Conservation (phyloP, 2,113 vertebrate species). For the Ginglymostoma cirratum region DNA sequence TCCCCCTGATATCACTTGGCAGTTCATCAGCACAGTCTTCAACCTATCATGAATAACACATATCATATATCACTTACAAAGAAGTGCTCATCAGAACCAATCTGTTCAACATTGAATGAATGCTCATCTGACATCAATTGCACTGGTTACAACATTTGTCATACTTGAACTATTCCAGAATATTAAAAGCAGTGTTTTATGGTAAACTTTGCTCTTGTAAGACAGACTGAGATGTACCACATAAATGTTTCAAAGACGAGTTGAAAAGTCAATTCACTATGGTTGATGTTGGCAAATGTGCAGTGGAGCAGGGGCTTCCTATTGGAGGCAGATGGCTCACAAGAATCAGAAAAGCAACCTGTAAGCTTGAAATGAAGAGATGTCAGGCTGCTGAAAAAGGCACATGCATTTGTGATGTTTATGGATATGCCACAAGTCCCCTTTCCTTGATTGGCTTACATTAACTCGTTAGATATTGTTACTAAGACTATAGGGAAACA, state of each 20-base stretch:
- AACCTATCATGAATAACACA: neutral
- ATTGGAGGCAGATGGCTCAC: neutral
- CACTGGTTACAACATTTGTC: no score
- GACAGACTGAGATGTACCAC: neutral
- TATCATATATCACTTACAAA: neutral
- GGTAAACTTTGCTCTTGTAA: neutral
- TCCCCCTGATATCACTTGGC: no score
- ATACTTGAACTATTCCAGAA: neutral
- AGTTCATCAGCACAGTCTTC: neutral
- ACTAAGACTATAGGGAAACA: no score
- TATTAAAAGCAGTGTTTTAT: neutral
- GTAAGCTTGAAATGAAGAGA: neutral
- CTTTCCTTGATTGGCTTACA: no score
- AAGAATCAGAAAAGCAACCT: neutral
- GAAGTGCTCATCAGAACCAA: neutral
- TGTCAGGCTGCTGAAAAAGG: neutral
- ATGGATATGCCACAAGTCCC: no score
- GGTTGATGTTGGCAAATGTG: no score
- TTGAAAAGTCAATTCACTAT: neutral
- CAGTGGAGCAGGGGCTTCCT: neutral
- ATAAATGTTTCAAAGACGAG: neutral
- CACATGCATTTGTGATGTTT: no score
- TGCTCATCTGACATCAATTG: no score
- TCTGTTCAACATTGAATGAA: neutral
- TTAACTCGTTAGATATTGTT: no score